Conservation (phyloP, 2,888 invertebrate species). For the Caenorhabditis doughertyi region DNA sequence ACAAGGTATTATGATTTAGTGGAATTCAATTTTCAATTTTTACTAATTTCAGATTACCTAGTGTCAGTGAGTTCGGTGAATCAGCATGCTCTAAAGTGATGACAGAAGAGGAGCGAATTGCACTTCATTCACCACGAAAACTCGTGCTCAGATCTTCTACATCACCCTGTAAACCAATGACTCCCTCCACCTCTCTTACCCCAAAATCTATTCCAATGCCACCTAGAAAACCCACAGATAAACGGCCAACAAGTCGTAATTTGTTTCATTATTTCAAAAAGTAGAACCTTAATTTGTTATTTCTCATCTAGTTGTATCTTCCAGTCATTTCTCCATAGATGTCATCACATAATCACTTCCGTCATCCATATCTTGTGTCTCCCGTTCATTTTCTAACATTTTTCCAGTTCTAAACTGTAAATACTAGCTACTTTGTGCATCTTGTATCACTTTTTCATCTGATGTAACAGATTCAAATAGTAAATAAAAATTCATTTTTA, state of each 20-base stretch:
- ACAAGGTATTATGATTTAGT: neutral
- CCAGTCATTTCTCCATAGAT: neutral
- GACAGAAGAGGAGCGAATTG: constrained; percentile 47
- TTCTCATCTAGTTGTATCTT: neutral
- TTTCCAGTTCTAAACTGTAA: constrained; percentile 56
- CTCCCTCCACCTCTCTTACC: constrained; percentile 12
- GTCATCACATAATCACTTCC: constrained; percentile 3
- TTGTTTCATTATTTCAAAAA: constrained; percentile 58
- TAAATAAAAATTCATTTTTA: constrained; percentile 14
- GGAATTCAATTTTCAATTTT: too few relatives aligned
- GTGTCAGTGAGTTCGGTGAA: constrained; percentile 64
- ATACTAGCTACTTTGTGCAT: neutral
- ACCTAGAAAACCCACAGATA: constrained; percentile 32
- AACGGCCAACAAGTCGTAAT: constrained; percentile 54
- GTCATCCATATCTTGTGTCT: constrained; percentile 6
- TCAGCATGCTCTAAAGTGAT: constrained; percentile 63
- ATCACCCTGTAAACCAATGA: constrained; percentile 4
- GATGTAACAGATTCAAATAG: neutral
- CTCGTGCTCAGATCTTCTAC: constrained; percentile 29
- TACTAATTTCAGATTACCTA: constrained; percentile 44
- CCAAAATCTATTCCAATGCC: constrained; percentile 1
- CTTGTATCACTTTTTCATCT: neutral
- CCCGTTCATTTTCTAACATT: neutral
- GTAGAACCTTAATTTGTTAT: neutral
- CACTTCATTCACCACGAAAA: constrained; percentile 53